Conservation (phyloP, 2,797 vertebrate species). For the Pachyuromys duprasi region DNA sequence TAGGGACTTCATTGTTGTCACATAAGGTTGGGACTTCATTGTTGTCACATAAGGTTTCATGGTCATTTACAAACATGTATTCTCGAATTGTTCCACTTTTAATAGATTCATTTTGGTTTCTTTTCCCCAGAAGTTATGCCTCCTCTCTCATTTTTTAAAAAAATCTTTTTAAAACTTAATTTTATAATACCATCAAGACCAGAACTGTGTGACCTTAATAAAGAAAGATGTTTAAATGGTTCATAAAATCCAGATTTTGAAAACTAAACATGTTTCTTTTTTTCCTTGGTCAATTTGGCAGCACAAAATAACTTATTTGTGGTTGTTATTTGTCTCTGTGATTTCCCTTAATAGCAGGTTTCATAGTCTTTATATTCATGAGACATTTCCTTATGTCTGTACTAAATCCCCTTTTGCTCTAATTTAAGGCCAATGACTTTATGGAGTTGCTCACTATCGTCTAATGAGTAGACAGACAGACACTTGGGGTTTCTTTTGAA, state of each 20-base stretch:
- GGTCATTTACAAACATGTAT: neutral
- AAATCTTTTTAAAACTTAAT: constrained; percentile 35
- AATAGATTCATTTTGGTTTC: constrained; percentile 48
- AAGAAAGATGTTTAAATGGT: constrained; percentile 66
- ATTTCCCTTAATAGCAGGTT: constrained; percentile 77
- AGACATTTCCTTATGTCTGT: constrained; percentile 81
- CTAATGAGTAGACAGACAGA: constrained; percentile 68
- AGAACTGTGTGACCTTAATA: constrained; percentile 61
- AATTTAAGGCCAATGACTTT: constrained; percentile 70
- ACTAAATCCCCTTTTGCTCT: constrained; percentile 74
- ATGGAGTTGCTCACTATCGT: constrained; percentile 61
- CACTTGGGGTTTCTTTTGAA: constrained; percentile 71
- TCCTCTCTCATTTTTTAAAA: constrained; percentile 57
- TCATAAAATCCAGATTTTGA: constrained; percentile 71
- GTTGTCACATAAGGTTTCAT: neutral
- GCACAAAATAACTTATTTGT: constrained; percentile 75
- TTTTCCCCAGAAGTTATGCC: constrained; percentile 32
- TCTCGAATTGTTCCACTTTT: constrained; percentile 52
- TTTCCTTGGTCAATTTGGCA: constrained; percentile 78
- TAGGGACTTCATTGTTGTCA: neutral
- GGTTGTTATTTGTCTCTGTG: constrained; percentile 77
- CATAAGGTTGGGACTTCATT: neutral
- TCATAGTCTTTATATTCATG: constrained; percentile 71
- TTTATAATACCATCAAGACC: constrained; percentile 59
- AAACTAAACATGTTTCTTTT: constrained; percentile 79